Percentiles rank a stretch among this genome's conserved stretches.
Conservation (phyloP, 2,113 vertebrate genomes). For the Turdus rufiventris region DNA sequence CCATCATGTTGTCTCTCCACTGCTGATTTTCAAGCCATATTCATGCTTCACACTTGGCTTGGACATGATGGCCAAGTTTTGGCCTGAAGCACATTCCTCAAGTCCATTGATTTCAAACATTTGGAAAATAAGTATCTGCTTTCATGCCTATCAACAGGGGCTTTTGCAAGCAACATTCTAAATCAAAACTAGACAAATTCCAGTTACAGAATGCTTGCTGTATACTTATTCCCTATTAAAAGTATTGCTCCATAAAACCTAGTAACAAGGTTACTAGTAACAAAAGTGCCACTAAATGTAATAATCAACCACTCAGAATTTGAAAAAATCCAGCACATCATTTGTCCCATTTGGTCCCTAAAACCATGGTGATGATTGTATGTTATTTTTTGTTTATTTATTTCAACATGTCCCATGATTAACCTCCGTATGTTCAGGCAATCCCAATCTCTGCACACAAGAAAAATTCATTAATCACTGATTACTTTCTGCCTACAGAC, state of each 20-base stretch:
- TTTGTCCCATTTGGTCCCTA: background rate
- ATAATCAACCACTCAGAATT: background rate
- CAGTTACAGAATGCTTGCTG: background rate
- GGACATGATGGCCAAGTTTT: background rate
- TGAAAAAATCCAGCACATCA: background rate
- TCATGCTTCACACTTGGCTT: background rate
- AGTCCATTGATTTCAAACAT: background rate
- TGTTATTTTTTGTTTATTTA: background rate
- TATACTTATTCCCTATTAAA: background rate
- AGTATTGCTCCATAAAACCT: background rate
- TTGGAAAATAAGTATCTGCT: background rate
- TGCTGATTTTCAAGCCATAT: background rate
- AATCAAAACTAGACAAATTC: background rate
- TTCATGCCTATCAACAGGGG: background rate
- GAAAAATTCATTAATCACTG: background rate
- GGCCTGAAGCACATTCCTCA: background rate
- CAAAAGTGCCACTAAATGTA: background rate
- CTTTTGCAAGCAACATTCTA: background rate
- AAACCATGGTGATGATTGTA: background rate
- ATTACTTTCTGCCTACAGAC: background rate
- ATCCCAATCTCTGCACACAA: background rate
- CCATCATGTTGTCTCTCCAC: background rate
- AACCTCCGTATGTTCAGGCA: background rate
- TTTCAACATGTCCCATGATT: background rate
- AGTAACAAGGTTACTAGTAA: background rate